Percentiles rank a stretch among this genome's conserved stretches.
These are phyloP conservation scores for Pentamera pediparva DNA, from an alignment of 53 echinoderm and acorn worm species.

Conservation along the genomic window DNA sequence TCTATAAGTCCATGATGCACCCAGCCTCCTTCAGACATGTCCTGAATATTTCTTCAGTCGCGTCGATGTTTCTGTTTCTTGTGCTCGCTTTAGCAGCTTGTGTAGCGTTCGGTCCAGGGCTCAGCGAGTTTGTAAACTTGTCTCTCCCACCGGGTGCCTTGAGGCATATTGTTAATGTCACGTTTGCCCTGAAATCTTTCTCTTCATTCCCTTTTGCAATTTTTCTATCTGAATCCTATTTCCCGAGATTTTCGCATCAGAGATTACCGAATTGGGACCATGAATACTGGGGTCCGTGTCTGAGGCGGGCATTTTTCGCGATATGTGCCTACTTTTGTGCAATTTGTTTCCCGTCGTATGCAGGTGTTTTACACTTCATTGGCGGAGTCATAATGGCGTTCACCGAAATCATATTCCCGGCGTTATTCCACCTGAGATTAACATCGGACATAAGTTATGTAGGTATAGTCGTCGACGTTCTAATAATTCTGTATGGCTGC, in stretches of 20 bases:
- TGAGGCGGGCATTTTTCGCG: not conserved
- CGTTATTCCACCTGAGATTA: not conserved
- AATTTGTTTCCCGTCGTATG: conserved; percentile 2
- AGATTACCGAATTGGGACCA: no score
- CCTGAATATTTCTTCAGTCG: not conserved
- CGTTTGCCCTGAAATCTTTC: conserved; percentile 1
- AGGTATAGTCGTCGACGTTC: not conserved
- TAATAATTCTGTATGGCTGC: not conserved
- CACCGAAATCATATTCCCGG: conserved; percentile 1
- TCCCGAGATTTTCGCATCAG: not conserved
- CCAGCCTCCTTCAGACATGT: not conserved
- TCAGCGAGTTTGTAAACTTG: conserved; percentile 9
- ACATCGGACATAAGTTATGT: not conserved
- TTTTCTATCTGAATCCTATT: not conserved
- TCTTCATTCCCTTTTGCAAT: conserved; percentile 9
- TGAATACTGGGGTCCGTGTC: not conserved
- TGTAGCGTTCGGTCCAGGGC: not conserved
- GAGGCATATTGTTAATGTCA: not conserved
- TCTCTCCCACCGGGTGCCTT: not conserved
- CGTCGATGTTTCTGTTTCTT: not conserved
- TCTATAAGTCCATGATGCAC: not conserved
- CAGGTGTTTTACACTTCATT: not conserved
- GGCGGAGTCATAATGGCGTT: conserved; percentile 5
- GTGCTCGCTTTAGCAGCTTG: not conserved
- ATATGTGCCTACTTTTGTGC: not conserved